Conservation (phyloP, 2,888 invertebrate species). For the Pollenia labialis region DNA sequence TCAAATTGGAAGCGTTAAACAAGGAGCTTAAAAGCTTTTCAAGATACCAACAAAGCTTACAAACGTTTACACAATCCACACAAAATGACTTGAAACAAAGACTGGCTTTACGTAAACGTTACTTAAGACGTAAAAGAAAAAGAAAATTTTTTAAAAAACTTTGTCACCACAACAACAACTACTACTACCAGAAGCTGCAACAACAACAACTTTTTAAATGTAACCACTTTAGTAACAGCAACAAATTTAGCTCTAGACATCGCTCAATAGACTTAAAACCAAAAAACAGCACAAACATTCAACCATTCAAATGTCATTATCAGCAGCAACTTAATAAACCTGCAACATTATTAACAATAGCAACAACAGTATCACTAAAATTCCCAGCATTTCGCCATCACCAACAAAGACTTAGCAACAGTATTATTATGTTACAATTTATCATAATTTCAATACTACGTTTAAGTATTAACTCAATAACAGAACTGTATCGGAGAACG, state of each 20-base stretch:
- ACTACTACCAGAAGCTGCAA: constrained; percentile 55
- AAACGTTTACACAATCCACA: constrained; percentile 32
- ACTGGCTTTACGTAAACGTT: constrained; percentile 71
- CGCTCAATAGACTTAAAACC: constrained; percentile 15
- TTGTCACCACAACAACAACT: constrained; percentile 10
- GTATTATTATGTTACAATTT: constrained; percentile 62
- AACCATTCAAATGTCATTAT: constrained; percentile 50
- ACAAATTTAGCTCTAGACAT: constrained; percentile 16
- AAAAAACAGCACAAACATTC: constrained; percentile 5
- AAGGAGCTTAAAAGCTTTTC: not conserved
- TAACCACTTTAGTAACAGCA: constrained; percentile 37
- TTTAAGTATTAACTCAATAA: constrained; percentile 72
- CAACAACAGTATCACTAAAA: constrained; percentile 53
- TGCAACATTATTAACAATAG: constrained; percentile 34
- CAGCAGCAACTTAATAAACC: constrained; percentile 51
- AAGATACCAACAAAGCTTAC: not conserved
- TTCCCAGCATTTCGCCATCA: constrained; percentile 30
- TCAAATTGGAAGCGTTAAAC: not conserved
- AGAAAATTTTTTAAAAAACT: constrained; percentile 60
- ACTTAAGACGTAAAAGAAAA: constrained; percentile 69
- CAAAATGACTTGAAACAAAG: constrained; percentile 70
- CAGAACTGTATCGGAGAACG: constrained; percentile 68
- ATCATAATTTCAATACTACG: constrained; percentile 61
- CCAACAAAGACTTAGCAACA: constrained; percentile 66
- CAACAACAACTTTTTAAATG: constrained; percentile 39